A percentile compares a stretch with the other conserved stretches of the same genome.
phyloP scores from a whole-genome alignment of 1,140 invertebrate genomes.

The Anastrepha ludens region DNA sequence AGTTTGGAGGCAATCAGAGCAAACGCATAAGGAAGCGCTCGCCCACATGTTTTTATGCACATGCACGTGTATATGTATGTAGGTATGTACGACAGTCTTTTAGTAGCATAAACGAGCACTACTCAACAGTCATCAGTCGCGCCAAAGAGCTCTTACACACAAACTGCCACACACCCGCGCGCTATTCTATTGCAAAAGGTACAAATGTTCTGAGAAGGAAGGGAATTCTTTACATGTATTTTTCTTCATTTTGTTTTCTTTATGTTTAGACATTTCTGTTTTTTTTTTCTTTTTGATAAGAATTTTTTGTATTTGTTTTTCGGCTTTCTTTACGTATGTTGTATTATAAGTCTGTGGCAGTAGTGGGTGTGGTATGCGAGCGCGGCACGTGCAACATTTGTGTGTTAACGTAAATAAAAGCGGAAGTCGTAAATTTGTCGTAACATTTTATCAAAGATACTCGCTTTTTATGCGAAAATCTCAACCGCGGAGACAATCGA shows the following conservation, averaged over 20 bases:
- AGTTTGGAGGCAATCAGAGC: slow-evolving; percentile 56
- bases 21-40: slow-evolving; percentile 5
- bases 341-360: too few species aligned
- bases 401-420: slow-evolving; percentile 54
- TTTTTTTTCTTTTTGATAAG: not conserved
- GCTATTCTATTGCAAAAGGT: not conserved
- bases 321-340: too few species aligned
- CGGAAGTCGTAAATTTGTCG: slow-evolving; percentile 59
- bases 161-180: not conserved
- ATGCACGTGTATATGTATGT: not conserved
- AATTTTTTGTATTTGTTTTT: too few species aligned
- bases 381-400: slow-evolving; percentile 39
- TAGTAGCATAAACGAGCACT: not conserved
- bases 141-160: not conserved
- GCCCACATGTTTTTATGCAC: not conserved
- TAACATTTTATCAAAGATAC: slow-evolving; percentile 51
- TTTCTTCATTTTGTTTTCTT: slow-evolving; percentile 25
- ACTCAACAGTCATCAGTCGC: slow-evolving; percentile 3
- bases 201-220: not conserved
- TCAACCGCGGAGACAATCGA: not conserved
- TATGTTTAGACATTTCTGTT: not conserved
- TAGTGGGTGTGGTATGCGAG: not conserved
- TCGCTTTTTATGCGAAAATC: slow-evolving; percentile 33
- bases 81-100: not conserved
- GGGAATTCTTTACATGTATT: not conserved